A percentile compares a stretch with the other conserved stretches of the same genome.
phyloP scores from a whole-genome alignment of 2,797 vertebrate genomes.

The Spheniscus humboldti region DNA sequence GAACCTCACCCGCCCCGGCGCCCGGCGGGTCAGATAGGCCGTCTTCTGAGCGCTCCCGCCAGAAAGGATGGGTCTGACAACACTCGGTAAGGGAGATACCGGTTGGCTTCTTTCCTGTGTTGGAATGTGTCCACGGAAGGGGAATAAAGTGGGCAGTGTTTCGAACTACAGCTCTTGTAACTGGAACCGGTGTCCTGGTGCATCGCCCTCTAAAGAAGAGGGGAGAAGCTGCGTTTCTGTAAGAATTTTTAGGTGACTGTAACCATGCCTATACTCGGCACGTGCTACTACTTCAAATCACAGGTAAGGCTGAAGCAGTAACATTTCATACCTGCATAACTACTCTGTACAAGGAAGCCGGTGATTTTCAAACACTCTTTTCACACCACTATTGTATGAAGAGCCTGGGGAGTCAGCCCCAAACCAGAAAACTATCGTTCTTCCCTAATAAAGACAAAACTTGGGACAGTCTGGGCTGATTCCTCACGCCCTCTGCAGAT shows the following conservation, averaged over 20 bases:
- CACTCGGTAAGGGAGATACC: accelerated
- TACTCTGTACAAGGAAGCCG: accelerated
- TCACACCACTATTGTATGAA: too few relatives aligned
- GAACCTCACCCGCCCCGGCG: not conserved
- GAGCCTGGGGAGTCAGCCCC: not conserved
- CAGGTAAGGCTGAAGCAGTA: not conserved
- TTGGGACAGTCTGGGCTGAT: not conserved
- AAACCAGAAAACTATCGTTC: accelerated
- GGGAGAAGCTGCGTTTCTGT: too few relatives aligned
- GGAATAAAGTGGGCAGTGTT: not conserved
- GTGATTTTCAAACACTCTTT: not conserved
- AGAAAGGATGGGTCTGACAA: accelerated
- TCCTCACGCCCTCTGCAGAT: not conserved
- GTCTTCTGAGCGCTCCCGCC: not conserved
- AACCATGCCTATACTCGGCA: accelerated
- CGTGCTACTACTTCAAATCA: accelerated
- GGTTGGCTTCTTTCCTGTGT: not conserved
- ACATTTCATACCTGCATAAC: accelerated
- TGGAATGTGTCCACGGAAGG: too few relatives aligned
- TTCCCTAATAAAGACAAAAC: not conserved
- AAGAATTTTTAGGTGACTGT: accelerated
- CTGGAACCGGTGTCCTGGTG: too few relatives aligned
- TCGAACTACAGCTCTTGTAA: accelerated
- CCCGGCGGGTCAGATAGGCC: not conserved
- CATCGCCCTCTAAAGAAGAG: not conserved